Evolutionary conservation across 2,888 invertebrate species (phyloP).

Genomic region (Gari tellinella): DNA sequence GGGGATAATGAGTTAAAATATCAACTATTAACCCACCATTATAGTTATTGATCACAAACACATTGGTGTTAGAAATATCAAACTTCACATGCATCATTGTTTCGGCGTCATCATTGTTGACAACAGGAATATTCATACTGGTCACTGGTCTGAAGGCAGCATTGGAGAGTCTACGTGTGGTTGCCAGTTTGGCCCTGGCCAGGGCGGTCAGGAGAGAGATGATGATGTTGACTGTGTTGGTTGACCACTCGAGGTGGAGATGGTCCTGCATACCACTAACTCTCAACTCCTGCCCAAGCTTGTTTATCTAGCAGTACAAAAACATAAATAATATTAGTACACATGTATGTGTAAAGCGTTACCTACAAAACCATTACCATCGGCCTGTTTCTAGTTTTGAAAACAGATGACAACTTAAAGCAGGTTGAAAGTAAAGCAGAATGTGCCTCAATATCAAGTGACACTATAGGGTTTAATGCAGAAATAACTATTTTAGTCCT

Average conservation of each 20-base stretch:
- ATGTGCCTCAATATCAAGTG: no score
- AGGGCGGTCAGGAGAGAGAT: conserved; percentile 69
- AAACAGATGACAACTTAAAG: no score
- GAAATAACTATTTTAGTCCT: no score
- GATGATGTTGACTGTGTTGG: conserved; percentile 68
- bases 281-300: conserved; percentile 70
- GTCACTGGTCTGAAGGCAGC: conserved; percentile 40
- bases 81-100: conserved; percentile 46
- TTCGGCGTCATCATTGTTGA: background rate
- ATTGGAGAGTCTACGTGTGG: conserved; percentile 45
- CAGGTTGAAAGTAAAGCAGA: no score
- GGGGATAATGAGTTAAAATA: no score
- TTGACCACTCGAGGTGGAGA: conserved; percentile 80
- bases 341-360: background rate
- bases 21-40: conserved; percentile 70
- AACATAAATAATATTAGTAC: background rate
- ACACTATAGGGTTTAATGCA: no score
- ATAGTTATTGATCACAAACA: conserved; percentile 74
- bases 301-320: conserved; percentile 71
- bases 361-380: no score
- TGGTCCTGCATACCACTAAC: conserved; percentile 78
- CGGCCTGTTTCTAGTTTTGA: no score
- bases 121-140: conserved; percentile 51
- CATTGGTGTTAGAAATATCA: conserved; percentile 72
- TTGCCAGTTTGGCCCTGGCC: conserved; percentile 48